A percentile compares a stretch with the other conserved stretches of the same genome.
Conservation (phyloP, 2,888 invertebrate species). For the Metacarcinus magister region DNA sequence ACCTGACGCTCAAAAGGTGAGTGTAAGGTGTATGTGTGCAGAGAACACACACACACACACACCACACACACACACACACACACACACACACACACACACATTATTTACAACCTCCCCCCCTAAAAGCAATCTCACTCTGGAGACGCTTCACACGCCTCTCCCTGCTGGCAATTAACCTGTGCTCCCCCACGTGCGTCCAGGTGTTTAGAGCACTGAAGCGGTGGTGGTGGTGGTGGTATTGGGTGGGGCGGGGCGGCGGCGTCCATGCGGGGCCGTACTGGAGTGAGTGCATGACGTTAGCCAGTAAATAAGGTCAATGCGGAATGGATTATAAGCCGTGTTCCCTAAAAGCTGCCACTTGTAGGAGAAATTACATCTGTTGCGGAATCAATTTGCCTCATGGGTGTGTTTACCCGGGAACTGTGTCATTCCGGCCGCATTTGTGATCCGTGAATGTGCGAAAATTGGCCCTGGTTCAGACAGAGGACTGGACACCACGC, state of each 20-base stretch:
- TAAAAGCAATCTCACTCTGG: not conserved
- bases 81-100: conserved; percentile 4
- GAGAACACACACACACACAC: not conserved
- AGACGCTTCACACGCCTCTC: not conserved
- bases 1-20: not conserved
- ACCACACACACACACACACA: conserved; percentile 51
- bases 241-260: not conserved
- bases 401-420: not conserved
- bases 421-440: not conserved
- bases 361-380: conserved; percentile 21
- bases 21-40: not conserved
- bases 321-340: conserved; percentile 17
- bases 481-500: conserved; percentile 31
- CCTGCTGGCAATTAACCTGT: not conserved
- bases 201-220: not conserved
- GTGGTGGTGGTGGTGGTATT: not conserved
- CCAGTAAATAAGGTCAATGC: conserved; percentile 22
- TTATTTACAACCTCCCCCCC: not conserved
- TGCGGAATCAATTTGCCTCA: conserved; percentile 41
- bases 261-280: not conserved
- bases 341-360: not conserved
- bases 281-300: not conserved
- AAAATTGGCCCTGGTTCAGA: not conserved
- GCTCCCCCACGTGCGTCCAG: not conserved
- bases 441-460: conserved; percentile 45